Evolutionary conservation across 1,140 invertebrate genomes (phyloP), one percentile per base, ranked within the genome.

Genomic region (Paraescarpia echinospica): DNA sequence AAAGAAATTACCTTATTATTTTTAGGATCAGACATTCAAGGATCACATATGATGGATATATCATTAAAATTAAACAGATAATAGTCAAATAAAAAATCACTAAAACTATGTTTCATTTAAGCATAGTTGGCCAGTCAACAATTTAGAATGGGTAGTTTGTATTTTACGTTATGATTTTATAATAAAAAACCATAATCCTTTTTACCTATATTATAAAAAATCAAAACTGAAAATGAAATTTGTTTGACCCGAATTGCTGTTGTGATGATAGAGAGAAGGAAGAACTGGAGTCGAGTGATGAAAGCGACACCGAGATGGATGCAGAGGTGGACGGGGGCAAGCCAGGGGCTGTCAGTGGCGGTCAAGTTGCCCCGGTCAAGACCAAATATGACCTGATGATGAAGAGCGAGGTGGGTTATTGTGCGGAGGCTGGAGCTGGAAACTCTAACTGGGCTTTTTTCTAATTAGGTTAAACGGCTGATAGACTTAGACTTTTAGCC

Each of bases 381-480:
- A 94, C 94, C 41, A 95, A 95, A 92, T 98, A 99, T 96, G 99
- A 99, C 96, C 97, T 99, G 93, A 97, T 99, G 90, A 98, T 98
- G 22, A 98, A 98, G 94, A 97, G 97, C 92, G 98, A 98, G 95
- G 97, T 97, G 93, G 27, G 59, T 77, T 77, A 6, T 77, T 6
- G 22, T 77, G 22, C 27, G 22, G 12, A 77, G 18, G 18, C 59
- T 77, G 59, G 8, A 77, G 12, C 22, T 77, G 22, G 59, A 77
- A 31, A 31, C 8, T 77, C 4, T 6, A 41, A 41, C 41, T 41
- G 41, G 41, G 12, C 41, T 41, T 4, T 41, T 41, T 41, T 41
- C 41, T 41, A 41, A 12, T 41, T 41, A 41, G 12, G 4, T 12
- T 41, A 41, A 41, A 12, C 41, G 12, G 4, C 41, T 6, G 4